Base-by-base conservation (phyloP, 2,888 invertebrate genomes). In the Ophraella communa region DNA sequence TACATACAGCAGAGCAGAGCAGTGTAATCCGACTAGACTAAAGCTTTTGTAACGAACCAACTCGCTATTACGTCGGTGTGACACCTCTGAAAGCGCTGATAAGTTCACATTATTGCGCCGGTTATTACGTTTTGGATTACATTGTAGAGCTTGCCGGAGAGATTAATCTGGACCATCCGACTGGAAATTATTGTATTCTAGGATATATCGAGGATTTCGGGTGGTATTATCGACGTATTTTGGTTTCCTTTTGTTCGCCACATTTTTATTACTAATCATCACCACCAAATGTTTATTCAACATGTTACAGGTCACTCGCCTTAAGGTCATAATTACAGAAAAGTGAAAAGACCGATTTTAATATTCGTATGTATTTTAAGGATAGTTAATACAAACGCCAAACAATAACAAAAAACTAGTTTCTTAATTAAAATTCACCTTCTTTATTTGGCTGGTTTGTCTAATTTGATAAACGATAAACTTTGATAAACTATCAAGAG, bases 101-200 rank as follows among this genome's bases (percentile, higher is more conserved):
- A 74, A 74, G 74, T 72, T 73, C 69, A 73, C 70, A 73, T 73
- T 73, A 73, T 73, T 74, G 68, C 71, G 63, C 47, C 62, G 68
- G 74, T 73, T 72, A 73, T 74, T 74, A 68, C 71, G 65, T 71
- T 66, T 64, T 59, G 70, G 70, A 70, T 70, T 70, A 70, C 61
- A 63, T 64, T 62, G 65, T 60, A 59, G 30, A 66, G 63, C 56
- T 62, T 54, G 62, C 67, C 59, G 20, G 54, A 45, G 56, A 61
- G 66, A 63, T 66, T 66, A 66, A 62, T 62, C 62, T 58, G 39
- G 56, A 57, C 64, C 56, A 62, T 62, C 65, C 64, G 51, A 52
- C 61, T 62, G 64, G 54, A 63, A 65, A 54, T 65, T 61, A 64
- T 69, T 61, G 61, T 65, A 62, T 51, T 62, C 49, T 53, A 11